A percentile compares a stretch with the other conserved stretches of the same genome.
phyloP scores from a whole-genome alignment of 2,888 invertebrate genomes.

The Netelia fuscicornis region DNA sequence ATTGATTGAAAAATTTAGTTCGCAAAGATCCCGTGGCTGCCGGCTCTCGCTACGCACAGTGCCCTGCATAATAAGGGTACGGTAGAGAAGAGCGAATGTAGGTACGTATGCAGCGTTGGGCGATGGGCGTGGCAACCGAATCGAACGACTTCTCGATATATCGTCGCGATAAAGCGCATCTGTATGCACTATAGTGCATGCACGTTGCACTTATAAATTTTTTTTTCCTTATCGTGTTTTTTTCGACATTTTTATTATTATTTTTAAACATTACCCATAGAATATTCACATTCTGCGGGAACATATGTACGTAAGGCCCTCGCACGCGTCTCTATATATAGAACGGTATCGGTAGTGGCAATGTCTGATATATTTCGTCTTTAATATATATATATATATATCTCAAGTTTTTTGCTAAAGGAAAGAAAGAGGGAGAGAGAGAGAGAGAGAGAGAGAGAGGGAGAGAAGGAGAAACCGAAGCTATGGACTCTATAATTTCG shows the following conservation, averaged over 20 bases:
- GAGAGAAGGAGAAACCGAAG: slow-evolving; percentile 49
- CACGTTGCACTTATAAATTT: slow-evolving; percentile 28
- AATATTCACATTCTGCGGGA: slow-evolving; percentile 13
- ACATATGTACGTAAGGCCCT: neutral
- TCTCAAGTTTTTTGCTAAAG: slow-evolving; percentile 51
- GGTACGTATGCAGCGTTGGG: slow-evolving; percentile 10
- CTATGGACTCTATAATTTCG: slow-evolving; percentile 71
- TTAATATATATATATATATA: neutral
- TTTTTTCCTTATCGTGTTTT: no score
- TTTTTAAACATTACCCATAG: slow-evolving; percentile 17
- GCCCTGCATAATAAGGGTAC: slow-evolving; percentile 38
- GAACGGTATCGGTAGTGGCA: slow-evolving; percentile 30
- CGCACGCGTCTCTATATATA: neutral
- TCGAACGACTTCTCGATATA: slow-evolving; percentile 59
- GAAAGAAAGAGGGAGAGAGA: neutral
- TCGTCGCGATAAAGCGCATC: slow-evolving; percentile 57
- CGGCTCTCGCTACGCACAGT: slow-evolving; percentile 10
- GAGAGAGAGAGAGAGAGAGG: neutral
- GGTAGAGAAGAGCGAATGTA: slow-evolving; percentile 12
- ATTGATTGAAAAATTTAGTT: slow-evolving; percentile 37
- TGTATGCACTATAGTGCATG: slow-evolving; percentile 26
- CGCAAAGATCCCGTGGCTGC: slow-evolving; percentile 12
- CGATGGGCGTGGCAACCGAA: slow-evolving; percentile 51
- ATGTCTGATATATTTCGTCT: slow-evolving; percentile 28
- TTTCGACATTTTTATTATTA: no score